These are phyloP conservation scores for Amblyopsis hoosieri DNA, from an alignment of 2,797 vertebrate species.

Conservation along the genomic window DNA sequence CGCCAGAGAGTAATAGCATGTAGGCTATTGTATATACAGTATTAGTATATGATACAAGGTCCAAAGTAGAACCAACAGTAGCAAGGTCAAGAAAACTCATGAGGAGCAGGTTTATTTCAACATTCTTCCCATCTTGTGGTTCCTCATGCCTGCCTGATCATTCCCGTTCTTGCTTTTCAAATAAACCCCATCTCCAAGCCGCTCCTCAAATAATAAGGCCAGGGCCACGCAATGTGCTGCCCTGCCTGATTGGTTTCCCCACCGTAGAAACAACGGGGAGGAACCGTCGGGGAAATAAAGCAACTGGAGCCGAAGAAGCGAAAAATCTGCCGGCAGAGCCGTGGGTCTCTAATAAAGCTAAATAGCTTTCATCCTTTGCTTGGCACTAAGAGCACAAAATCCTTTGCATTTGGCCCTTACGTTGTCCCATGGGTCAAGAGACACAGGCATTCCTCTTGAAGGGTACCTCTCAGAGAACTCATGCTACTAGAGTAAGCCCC, in stretches of 20 bases:
- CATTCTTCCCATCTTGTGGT: slow-evolving; percentile 50
- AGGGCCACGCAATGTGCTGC: slow-evolving; percentile 32
- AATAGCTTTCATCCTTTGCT: slow-evolving; percentile 19
- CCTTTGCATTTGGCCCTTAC: slow-evolving; percentile 28
- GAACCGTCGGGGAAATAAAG: slow-evolving; percentile 13
- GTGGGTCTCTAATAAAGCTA: slow-evolving; percentile 8
- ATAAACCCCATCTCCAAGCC: slow-evolving; percentile 56
- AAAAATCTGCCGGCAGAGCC: slow-evolving; percentile 5
- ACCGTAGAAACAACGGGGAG: slow-evolving; percentile 39
- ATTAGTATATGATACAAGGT: neutral
- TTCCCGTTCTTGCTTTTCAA: slow-evolving; percentile 58
- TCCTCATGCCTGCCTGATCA: slow-evolving; percentile 54
- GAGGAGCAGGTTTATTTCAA: slow-evolving; percentile 56
- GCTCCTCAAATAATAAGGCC: slow-evolving; percentile 62
- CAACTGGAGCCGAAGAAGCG: neutral
- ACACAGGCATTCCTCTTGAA: slow-evolving; percentile 34
- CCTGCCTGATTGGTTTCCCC: slow-evolving; percentile 50
- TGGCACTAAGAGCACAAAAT: slow-evolving; percentile 39
- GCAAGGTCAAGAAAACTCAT: slow-evolving; percentile 23
- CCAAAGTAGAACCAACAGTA: slow-evolving; percentile 5
- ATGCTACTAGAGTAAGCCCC: slow-evolving; percentile 33
- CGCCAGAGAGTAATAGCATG: neutral
- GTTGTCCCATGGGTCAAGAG: slow-evolving; percentile 17
- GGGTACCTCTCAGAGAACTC: slow-evolving; percentile 35
- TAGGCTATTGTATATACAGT: neutral